A percentile compares a stretch with the other conserved stretches of the same genome.
These are phyloP conservation scores for Trachymyrmex septentrionalis DNA, from an alignment of 1,140 invertebrate genomes.

Conservation along the genomic window DNA sequence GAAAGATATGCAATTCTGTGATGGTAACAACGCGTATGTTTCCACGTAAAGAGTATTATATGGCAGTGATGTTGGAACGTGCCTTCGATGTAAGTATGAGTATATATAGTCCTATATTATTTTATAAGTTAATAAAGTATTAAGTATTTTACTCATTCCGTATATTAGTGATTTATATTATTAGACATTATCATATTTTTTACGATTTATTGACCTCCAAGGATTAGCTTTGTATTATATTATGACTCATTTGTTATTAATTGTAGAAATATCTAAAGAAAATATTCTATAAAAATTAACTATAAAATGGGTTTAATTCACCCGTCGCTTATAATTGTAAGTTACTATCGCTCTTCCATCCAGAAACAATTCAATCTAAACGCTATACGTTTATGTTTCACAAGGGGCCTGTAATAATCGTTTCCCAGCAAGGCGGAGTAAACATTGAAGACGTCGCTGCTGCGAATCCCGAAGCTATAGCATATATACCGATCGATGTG, in stretches of 20 bases:
- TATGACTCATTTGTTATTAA: too few relatives aligned
- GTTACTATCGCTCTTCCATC: neutral
- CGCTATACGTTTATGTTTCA: neutral
- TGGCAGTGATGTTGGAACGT: conserved; percentile 98
- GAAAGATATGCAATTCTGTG: conserved; percentile 97
- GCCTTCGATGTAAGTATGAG: conserved; percentile 92
- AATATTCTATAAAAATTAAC: too few relatives aligned
- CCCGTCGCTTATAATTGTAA: neutral
- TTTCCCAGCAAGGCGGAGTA: conserved; percentile 97
- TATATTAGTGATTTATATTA: too few relatives aligned
- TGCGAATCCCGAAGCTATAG: conserved; percentile 96
- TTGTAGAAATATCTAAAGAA: too few relatives aligned
- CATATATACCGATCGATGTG: conserved; percentile 96
- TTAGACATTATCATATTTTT: too few relatives aligned
- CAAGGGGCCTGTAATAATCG: conserved; percentile 97
- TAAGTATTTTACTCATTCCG: too few relatives aligned
- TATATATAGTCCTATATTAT: neutral
- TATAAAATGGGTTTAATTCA: too few relatives aligned
- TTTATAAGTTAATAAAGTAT: too few relatives aligned
- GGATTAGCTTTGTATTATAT: too few relatives aligned
- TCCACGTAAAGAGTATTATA: conserved; percentile 97
- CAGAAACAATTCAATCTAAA: neutral
- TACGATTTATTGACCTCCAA: too few relatives aligned
- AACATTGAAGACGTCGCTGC: conserved; percentile 99
- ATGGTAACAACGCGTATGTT: conserved; percentile 98